Evolutionary conservation across 1,140 invertebrate genomes (phyloP).

Genomic region (Drosophila lacertosa): DNA sequence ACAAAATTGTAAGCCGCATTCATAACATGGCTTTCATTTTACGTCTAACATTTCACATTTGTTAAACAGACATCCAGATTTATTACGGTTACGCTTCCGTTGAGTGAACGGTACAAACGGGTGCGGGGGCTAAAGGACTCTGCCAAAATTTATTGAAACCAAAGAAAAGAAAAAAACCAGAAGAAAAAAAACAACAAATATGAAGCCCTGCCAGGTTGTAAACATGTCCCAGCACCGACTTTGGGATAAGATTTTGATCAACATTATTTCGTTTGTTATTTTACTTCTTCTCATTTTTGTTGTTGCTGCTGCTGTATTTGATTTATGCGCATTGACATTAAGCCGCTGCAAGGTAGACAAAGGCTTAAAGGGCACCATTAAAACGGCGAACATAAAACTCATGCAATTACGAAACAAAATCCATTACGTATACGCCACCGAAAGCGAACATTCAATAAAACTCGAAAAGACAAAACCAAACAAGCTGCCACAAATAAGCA

Average conservation of each 20-base stretch:
- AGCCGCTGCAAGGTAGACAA: conserved; percentile 7
- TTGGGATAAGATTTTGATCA: conserved; percentile 37
- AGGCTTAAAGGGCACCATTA: conserved; percentile 33
- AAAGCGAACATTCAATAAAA: conserved; percentile 70
- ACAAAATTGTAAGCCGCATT: conserved; percentile 36
- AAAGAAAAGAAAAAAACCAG: conserved; percentile 8
- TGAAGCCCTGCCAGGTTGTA: conserved; percentile 33
- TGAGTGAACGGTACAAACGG: neutral
- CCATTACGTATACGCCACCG: conserved; percentile 42
- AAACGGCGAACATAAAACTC: conserved; percentile 47
- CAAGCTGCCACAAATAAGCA: conserved; percentile 41
- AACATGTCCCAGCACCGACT: conserved; percentile 53
- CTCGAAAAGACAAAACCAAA: conserved; percentile 62
- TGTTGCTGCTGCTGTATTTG: conserved; percentile 5
- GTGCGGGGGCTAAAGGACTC: neutral
- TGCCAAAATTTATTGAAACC: conserved; percentile 49
- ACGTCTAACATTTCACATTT: conserved; percentile 41
- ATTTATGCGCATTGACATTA: conserved; percentile 34
- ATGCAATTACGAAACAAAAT: conserved; percentile 66
- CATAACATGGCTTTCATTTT: conserved; percentile 48
- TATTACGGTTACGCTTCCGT: conserved; percentile 29
- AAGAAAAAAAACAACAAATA: conserved; percentile 7
- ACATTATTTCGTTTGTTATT: neutral
- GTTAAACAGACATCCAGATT: conserved; percentile 40
- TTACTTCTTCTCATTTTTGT: too few relatives aligned